Evolutionary conservation across 2,888 invertebrate species (phyloP).

Genomic region (Erannis defoliaria): DNA sequence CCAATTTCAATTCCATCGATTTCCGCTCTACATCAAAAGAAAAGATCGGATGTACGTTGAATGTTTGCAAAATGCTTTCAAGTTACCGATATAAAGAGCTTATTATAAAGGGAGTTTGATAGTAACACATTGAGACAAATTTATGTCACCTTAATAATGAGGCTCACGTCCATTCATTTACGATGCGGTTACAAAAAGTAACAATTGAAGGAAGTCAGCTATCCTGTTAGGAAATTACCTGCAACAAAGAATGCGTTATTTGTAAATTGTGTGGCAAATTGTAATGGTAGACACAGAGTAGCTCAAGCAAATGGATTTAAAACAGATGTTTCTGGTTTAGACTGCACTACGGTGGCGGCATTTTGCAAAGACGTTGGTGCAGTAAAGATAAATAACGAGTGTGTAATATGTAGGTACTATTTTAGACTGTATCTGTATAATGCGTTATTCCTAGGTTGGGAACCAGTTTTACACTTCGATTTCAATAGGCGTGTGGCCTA

Average conservation of each 20-base stretch:
- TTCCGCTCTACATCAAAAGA: conserved; percentile 77
- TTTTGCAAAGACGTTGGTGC: conserved; percentile 1
- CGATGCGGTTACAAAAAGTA: conserved; percentile 60
- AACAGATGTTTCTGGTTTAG: conserved; percentile 28
- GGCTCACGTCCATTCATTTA: conserved; percentile 54
- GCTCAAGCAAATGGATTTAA: conserved; percentile 27
- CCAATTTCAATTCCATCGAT: conserved; percentile 76
- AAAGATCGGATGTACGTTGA: conserved; percentile 66
- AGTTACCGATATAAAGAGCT: conserved; percentile 58
- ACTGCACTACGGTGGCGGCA: conserved; percentile 16
- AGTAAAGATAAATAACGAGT: too few species aligned
- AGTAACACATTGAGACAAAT: conserved; percentile 66
- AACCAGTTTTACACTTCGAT: too few species aligned
- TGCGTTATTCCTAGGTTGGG: too few species aligned
- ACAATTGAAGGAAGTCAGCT: conserved; percentile 64
- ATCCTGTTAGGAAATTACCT: conserved; percentile 72
- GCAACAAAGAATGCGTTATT: conserved; percentile 66
- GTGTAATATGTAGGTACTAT: too few species aligned
- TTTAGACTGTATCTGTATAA: too few species aligned
- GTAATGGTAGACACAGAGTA: conserved; percentile 36
- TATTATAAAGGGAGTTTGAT: conserved; percentile 45
- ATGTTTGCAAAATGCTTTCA: conserved; percentile 67
- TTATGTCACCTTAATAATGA: conserved; percentile 64
- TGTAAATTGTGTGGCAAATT: conserved; percentile 48
- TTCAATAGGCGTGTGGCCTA: too few species aligned